Evolutionary conservation across 1,140 invertebrate genomes (phyloP).

Genomic region (Drosophila tsacasi): DNA sequence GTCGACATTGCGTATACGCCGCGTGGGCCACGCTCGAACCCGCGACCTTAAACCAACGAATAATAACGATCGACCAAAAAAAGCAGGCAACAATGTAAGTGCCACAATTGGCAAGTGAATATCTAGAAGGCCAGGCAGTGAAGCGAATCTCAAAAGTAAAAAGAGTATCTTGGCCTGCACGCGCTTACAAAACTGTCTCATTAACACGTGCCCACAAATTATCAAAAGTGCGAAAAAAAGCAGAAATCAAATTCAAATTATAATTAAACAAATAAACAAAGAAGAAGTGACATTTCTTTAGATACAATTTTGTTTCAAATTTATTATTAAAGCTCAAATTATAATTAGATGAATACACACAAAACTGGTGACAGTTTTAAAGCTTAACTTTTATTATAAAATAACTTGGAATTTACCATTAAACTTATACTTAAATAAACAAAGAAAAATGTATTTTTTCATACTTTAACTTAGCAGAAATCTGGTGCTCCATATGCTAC

Average conservation of each 20-base stretch:
- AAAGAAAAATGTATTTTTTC: neutral
- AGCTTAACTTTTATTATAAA: neutral
- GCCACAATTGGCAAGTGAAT: conserved; percentile 42
- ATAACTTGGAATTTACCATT: neutral
- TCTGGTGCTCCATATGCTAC: neutral
- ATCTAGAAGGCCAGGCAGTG: conserved; percentile 41
- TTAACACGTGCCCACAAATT: conserved; percentile 74
- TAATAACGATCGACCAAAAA: conserved; percentile 7
- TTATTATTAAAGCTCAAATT: neutral
- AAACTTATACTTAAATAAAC: neutral
- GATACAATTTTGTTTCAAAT: neutral
- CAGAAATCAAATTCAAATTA: conserved; percentile 36
- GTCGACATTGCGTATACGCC: conserved; percentile 48
- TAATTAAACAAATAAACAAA: conserved; percentile 24
- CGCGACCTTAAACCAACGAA: conserved; percentile 27
- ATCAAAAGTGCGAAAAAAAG: conserved; percentile 33
- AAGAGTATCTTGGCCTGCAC: conserved; percentile 31
- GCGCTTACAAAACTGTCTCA: conserved; percentile 65
- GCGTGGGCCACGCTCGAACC: conserved; percentile 24
- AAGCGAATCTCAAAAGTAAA: conserved; percentile 23
- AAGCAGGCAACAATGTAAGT: conserved; percentile 48
- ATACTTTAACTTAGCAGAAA: neutral
- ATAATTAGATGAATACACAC: neutral
- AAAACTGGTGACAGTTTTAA: neutral
- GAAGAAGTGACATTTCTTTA: neutral